Evolutionary conservation across 2,888 invertebrate species (phyloP).

Genomic region (Lycaena phlaeas): DNA sequence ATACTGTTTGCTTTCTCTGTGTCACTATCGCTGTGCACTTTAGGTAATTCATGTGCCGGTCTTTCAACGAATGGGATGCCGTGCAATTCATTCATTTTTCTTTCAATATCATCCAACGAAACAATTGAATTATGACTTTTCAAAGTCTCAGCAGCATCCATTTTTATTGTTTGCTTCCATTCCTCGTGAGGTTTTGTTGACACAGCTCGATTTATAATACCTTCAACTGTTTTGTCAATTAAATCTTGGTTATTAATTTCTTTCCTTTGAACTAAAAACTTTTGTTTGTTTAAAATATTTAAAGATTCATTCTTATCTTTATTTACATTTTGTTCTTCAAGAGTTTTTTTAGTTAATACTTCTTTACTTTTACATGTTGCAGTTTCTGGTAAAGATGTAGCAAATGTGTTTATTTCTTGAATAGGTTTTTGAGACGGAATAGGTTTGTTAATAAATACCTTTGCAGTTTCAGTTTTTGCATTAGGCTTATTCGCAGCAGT

Average conservation of each 20-base stretch:
- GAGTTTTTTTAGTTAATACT: constrained; percentile 19
- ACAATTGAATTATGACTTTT: constrained; percentile 26
- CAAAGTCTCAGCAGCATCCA: constrained; percentile 23
- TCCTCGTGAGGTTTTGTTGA: constrained; percentile 32
- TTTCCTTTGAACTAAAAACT: constrained; percentile 30
- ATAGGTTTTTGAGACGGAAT: constrained; percentile 14
- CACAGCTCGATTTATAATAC: constrained; percentile 44
- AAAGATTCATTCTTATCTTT: constrained; percentile 22
- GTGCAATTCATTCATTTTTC: constrained; percentile 64
- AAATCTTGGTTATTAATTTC: constrained; percentile 51
- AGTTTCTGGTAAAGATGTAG: constrained; percentile 12
- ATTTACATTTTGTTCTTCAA: neutral
- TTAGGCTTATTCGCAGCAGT: constrained; percentile 27
- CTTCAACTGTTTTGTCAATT: constrained; percentile 62
- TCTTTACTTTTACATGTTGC: constrained; percentile 25
- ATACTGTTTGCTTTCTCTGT: constrained; percentile 26
- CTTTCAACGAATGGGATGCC: constrained; percentile 55
- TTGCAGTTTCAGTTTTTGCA: constrained; percentile 36
- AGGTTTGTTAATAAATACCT: constrained; percentile 35
- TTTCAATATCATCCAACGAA: constrained; percentile 52
- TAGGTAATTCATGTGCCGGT: constrained; percentile 44
- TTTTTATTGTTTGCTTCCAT: constrained; percentile 20
- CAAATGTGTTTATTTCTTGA: constrained; percentile 11
- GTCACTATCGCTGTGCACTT: constrained; percentile 30
- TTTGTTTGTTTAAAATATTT: constrained; percentile 19